These are phyloP conservation scores for Myodes glareolus DNA, from an alignment of 2,113 vertebrate species.

Conservation along the genomic window DNA sequence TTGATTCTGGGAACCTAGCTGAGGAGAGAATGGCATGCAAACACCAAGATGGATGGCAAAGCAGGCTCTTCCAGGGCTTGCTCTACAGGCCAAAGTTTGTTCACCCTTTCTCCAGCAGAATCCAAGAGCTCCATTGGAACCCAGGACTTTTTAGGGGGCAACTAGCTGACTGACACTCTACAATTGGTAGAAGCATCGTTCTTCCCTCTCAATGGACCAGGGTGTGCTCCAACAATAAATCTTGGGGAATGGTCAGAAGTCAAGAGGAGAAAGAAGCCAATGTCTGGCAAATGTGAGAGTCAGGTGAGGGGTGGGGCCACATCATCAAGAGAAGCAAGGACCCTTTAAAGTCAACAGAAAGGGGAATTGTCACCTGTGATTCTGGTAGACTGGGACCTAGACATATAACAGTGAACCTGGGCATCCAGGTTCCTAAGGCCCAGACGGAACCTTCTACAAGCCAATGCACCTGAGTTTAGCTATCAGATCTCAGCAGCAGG, in stretches of 20 bases:
- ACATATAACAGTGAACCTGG: not conserved
- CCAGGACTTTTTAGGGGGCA: not conserved
- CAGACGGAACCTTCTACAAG: not conserved
- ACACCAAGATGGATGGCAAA: not conserved
- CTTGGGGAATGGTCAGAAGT: not conserved
- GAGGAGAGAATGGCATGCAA: not conserved
- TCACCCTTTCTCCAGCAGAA: not conserved
- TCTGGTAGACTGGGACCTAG: not conserved
- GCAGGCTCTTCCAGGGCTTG: not conserved
- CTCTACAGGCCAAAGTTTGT: not conserved
- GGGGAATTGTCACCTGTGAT: accelerated
- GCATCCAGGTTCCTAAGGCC: not conserved
- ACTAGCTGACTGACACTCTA: not conserved
- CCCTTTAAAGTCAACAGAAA: not conserved
- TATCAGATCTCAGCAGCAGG: accelerated
- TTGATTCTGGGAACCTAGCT: not conserved
- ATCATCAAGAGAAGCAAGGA: not conserved
- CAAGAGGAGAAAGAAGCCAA: not conserved
- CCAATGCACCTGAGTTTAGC: too few relatives aligned
- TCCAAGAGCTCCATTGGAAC: not conserved
- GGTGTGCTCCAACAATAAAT: not conserved
- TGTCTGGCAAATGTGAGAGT: not conserved
- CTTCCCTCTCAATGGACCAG: not conserved
- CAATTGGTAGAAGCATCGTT: not conserved
- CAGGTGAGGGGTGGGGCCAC: accelerated